Evolutionary conservation across 2,888 invertebrate species (phyloP).

Genomic region (Rutpela maculata): DNA sequence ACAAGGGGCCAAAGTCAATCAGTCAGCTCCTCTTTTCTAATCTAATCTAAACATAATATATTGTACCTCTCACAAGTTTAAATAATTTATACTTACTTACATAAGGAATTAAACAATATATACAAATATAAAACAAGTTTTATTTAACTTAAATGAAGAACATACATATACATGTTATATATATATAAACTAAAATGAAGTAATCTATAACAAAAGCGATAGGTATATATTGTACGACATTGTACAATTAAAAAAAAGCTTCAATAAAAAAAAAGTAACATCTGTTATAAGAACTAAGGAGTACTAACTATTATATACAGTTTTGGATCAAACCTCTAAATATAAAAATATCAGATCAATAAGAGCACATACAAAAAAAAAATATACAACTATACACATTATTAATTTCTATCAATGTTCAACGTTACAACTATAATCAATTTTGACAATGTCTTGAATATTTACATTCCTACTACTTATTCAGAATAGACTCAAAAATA

Average conservation of each 20-base stretch:
- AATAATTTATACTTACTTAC: too few species aligned
- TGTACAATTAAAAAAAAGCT: constrained; percentile 25
- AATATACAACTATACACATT: constrained; percentile 34
- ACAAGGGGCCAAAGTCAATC: too few species aligned
- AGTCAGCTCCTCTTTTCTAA: too few species aligned
- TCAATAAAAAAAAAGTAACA: constrained; percentile 27
- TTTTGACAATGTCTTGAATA: not conserved
- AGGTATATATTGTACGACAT: constrained; percentile 20
- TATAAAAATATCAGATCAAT: constrained; percentile 33
- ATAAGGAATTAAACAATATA: not conserved
- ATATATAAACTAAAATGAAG: constrained; percentile 14
- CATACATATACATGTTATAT: constrained; percentile 1
- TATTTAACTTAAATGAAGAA: constrained; percentile 22
- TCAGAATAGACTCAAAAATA: not conserved
- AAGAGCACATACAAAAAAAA: constrained; percentile 22
- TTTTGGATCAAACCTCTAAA: constrained; percentile 6
- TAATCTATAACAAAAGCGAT: constrained; percentile 13
- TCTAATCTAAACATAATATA: too few species aligned
- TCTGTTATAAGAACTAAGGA: constrained; percentile 37
- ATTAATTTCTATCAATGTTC: not conserved
- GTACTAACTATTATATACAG: constrained; percentile 15
- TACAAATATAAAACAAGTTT: constrained; percentile 28
- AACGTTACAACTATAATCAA: not conserved
- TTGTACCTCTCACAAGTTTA: too few species aligned
- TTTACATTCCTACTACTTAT: not conserved